Evolutionary conservation across 1,140 invertebrate species (phyloP), one percentile per base, ranked within the genome.

Genomic region (Bathynomus jamesi): DNA sequence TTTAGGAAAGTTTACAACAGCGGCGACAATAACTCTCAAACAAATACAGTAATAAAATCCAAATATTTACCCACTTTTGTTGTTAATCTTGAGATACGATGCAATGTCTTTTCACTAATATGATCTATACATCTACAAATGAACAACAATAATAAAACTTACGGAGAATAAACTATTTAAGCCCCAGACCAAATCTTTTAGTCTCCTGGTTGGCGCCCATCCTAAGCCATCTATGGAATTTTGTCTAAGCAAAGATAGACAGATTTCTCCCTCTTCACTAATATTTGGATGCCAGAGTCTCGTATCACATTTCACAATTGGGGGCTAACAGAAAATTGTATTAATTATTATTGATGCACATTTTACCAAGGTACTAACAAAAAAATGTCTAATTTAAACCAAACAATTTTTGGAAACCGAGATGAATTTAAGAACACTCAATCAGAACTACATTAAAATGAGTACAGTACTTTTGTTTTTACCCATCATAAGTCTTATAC

Each of bases 201-300:
- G 83, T 82, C 89, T 88, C 78, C 95, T 85, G 17, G 94, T 97
- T 0, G 95, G 95, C 28, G 94, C 93, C 95, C 95, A 98, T 27
- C 94, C 94, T 80, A 95, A 86, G 73, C 92, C 93, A 85, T 98
- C 95, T 78, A 96, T 90, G 71, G 93, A 95, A 80, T 90, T 95
- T 82, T 94, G 89, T 76, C 95, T 84, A 60, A 98, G 83, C 31
- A 98, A 84, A 75, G 93, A 96, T 40, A 98, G 82, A 83, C 95
- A 98, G 60, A 98, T 92, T 78, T 95, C 91, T n/a, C 95, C 95
- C 79, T 93, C 90, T 82, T 95, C 92, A 81, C 88, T 94, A 71
- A 98, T 98, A 82, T 98, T 98, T 60, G 95, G 95, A 86, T 98
- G 95, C 93, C 94, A 98, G 21, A 97, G 83, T 81, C 90, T 90